Percentiles rank a stretch among this genome's conserved stretches.
Evolutionary conservation across 2,113 vertebrate genomes (phyloP).

Genomic region (Onychostoma macrolepis): DNA sequence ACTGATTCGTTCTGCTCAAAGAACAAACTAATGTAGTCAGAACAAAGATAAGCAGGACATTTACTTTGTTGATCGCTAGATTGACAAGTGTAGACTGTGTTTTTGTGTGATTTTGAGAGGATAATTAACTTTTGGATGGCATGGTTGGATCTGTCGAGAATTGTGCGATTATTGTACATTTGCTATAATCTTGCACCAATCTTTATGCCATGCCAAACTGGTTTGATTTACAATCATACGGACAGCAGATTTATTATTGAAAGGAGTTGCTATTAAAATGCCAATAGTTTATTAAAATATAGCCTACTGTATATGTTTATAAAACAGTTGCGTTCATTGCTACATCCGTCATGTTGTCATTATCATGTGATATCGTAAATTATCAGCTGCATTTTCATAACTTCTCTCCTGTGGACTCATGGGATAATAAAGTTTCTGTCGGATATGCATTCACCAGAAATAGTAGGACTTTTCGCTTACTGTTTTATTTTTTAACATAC

Average conservation of each 20-base stretch:
- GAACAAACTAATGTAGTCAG: background rate
- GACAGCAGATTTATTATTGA: too few relatives aligned
- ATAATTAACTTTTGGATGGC: background rate
- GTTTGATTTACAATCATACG: too few relatives aligned
- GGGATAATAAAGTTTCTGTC: background rate
- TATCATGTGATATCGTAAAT: background rate
- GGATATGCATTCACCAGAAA: too few relatives aligned
- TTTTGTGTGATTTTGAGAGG: too few relatives aligned
- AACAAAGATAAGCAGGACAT: background rate
- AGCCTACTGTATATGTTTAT: too few relatives aligned
- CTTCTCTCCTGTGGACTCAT: background rate
- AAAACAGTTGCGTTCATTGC: too few relatives aligned
- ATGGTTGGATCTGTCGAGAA: background rate
- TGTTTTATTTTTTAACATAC: background rate
- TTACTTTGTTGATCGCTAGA: background rate
- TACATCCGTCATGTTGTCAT: background rate
- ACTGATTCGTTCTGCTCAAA: background rate
- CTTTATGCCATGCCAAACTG: too few relatives aligned
- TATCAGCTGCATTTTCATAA: background rate
- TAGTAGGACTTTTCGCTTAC: too few relatives aligned
- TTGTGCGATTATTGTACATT: background rate
- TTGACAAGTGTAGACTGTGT: background rate
- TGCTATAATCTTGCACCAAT: background rate
- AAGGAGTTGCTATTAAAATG: too few relatives aligned
- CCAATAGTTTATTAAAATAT: too few relatives aligned